Evolutionary conservation across 2,888 invertebrate genomes (phyloP).

Genomic region (Heliconius erato): DNA sequence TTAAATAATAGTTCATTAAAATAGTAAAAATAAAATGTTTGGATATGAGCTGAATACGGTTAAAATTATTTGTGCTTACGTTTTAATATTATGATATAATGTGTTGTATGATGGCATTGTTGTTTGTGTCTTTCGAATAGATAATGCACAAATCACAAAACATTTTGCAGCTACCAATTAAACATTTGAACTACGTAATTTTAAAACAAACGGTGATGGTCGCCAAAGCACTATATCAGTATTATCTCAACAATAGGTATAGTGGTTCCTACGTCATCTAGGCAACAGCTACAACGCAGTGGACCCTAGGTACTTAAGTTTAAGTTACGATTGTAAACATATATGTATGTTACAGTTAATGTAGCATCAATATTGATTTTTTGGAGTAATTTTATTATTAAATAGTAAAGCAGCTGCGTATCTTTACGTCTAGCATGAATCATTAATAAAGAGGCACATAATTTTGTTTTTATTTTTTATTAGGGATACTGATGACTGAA

Average conservation of each 20-base stretch:
- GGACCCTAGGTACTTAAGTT: slow-evolving; percentile 70
- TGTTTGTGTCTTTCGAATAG: not conserved
- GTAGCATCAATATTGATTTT: not conserved
- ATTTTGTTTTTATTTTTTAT: not conserved
- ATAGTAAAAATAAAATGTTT: slow-evolving; percentile 29
- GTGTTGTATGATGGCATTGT: not conserved
- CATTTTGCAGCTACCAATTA: slow-evolving; percentile 32
- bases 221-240: slow-evolving; percentile 42
- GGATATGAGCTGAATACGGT: slow-evolving; percentile 22
- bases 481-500: not conserved
- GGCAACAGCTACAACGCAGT: slow-evolving; percentile 66
- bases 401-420: slow-evolving; percentile 16
- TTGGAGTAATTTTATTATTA: slow-evolving; percentile 6
- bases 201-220: slow-evolving; percentile 34
- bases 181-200: slow-evolving; percentile 34
- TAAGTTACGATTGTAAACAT: slow-evolving; percentile 48
- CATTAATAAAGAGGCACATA: not conserved
- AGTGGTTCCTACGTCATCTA: slow-evolving; percentile 59
- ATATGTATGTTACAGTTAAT: slow-evolving; percentile 11
- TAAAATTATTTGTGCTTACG: slow-evolving; percentile 38
- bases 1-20: not conserved
- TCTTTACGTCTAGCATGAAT: not conserved
- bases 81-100: slow-evolving; percentile 13
- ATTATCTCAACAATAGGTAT: slow-evolving; percentile 36
- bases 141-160: slow-evolving; percentile 28